These are phyloP conservation scores for Drosophila demipolita DNA, from an alignment of 2,888 invertebrate species.

Conservation along the genomic window DNA sequence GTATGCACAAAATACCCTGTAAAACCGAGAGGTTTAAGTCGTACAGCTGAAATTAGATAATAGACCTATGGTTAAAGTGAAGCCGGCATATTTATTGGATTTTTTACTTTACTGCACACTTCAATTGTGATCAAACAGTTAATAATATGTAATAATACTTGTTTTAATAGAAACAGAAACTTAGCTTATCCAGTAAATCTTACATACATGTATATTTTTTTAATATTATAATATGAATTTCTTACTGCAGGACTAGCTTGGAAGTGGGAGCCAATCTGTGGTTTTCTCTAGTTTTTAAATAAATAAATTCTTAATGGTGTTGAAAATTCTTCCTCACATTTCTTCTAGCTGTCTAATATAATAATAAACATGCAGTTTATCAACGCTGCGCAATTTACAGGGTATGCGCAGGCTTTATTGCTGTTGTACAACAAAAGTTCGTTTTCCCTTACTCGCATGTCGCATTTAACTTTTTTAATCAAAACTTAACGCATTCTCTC, in stretches of 20 bases:
- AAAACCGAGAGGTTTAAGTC: background rate
- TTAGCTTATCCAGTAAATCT: background rate
- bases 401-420: slow-evolving; percentile 12
- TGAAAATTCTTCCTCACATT: background rate
- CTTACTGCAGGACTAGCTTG: background rate
- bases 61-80: background rate
- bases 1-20: slow-evolving; percentile 23
- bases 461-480: slow-evolving; percentile 64
- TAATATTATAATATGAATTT: background rate
- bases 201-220: background rate
- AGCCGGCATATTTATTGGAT: background rate
- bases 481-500: slow-evolving; percentile 29
- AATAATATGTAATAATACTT: background rate
- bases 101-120: no score
- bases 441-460: slow-evolving; percentile 15
- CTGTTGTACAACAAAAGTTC: slow-evolving; percentile 40
- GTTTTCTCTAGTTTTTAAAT: background rate
- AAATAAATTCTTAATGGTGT: background rate
- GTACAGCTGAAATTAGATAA: no score
- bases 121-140: background rate
- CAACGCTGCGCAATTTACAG: slow-evolving; percentile 7
- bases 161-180: background rate
- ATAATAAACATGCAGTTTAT: background rate
- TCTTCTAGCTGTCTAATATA: background rate
- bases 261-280: background rate